Evolutionary conservation across 2,888 invertebrate species (phyloP).

Genomic region (Phaedon cochleariae): DNA sequence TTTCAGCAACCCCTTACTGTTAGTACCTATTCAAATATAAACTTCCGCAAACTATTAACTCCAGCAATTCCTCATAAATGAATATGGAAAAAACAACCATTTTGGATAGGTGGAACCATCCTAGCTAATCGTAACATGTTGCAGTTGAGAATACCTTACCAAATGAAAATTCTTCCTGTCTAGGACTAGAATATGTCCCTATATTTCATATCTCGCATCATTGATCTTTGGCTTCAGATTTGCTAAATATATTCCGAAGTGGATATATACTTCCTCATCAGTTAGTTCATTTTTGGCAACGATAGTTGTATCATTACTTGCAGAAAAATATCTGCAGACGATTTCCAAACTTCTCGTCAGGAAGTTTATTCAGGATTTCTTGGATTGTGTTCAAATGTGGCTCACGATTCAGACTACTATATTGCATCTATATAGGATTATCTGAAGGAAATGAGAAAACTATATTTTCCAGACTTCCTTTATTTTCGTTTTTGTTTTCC

Average conservation of each 20-base stretch:
- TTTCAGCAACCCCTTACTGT: too few species aligned
- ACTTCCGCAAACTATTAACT: too few species aligned
- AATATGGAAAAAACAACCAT: too few species aligned
- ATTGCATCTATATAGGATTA: background rate
- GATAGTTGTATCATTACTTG: background rate
- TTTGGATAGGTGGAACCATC: too few species aligned
- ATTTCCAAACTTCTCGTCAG: background rate
- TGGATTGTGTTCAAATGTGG: conserved; percentile 15
- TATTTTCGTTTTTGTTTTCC: background rate
- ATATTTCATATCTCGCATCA: background rate
- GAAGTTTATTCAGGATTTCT: conserved; percentile 6
- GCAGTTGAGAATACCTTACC: too few species aligned
- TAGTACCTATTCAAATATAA: too few species aligned
- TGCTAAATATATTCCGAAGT: background rate
- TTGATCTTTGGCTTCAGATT: background rate
- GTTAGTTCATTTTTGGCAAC: background rate
- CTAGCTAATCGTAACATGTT: too few species aligned
- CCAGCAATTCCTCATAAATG: too few species aligned
- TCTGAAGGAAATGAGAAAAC: background rate
- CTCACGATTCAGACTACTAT: background rate
- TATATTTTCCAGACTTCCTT: background rate
- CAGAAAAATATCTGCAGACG: background rate
- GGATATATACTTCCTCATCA: background rate
- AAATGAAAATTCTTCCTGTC: too few species aligned
- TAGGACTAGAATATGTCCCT: background rate